A percentile compares a stretch with the other conserved stretches of the same genome.
Conservation (phyloP, 2,797 vertebrate genomes). For the Amphiprion clarkii region DNA sequence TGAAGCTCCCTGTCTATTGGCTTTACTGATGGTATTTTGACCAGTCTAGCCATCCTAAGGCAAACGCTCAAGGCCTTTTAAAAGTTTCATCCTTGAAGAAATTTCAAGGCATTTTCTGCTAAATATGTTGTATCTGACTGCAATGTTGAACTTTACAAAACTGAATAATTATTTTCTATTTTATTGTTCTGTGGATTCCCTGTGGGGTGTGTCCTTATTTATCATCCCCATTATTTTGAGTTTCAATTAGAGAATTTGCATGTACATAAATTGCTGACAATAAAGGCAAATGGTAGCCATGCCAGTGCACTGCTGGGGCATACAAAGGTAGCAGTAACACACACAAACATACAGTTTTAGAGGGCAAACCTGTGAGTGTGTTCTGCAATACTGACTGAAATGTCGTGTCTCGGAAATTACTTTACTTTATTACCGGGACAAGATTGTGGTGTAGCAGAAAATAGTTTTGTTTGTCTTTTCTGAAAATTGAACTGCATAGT, state of each 20-base stretch:
- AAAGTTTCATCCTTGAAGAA: background rate
- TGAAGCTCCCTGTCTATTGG: background rate
- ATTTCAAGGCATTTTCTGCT: slow-evolving; percentile 1
- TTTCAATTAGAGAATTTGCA: background rate
- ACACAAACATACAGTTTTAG: too few relatives aligned
- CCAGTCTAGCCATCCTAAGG: background rate
- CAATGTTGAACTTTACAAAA: background rate
- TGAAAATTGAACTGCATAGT: too few relatives aligned
- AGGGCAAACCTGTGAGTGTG: background rate
- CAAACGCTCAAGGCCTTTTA: background rate
- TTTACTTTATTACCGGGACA: too few relatives aligned
- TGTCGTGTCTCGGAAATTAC: too few relatives aligned
- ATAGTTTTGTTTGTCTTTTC: too few relatives aligned
- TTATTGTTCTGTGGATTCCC: background rate
- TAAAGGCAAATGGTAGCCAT: too few relatives aligned
- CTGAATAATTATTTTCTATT: slow-evolving; percentile 8
- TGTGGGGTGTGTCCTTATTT: background rate
- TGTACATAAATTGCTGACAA: too few relatives aligned
- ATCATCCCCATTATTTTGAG: slow-evolving; percentile 2
- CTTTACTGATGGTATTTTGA: background rate
- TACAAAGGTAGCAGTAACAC: too few relatives aligned
- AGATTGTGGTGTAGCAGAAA: too few relatives aligned
- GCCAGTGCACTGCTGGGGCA: too few relatives aligned
- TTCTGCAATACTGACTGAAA: too few relatives aligned
- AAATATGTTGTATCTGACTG: background rate